Conservation (phyloP, 2,113 vertebrate species). For the Pollachius pollachius region DNA sequence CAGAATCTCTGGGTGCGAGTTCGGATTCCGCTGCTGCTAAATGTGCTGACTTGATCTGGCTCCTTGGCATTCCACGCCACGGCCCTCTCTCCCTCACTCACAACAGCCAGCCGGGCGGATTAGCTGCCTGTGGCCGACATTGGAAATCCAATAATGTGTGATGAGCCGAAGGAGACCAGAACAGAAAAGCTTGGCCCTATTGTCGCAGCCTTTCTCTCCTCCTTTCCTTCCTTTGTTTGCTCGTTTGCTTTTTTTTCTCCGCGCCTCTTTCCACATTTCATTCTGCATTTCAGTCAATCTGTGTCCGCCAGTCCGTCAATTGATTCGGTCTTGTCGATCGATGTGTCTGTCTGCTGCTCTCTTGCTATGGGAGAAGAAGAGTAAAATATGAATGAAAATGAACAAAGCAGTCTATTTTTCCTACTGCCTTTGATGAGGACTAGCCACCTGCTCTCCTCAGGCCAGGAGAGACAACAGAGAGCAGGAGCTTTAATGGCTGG, state of each 20-base stretch:
- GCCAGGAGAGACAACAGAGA: slow-evolving; percentile 67
- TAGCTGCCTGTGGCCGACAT: slow-evolving; percentile 23
- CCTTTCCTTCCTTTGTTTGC: no score
- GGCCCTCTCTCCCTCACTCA: neutral
- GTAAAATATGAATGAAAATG: slow-evolving; percentile 41
- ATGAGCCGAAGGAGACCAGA: slow-evolving; percentile 16
- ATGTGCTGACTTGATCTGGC: slow-evolving; percentile 11
- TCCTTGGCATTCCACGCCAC: slow-evolving; percentile 33
- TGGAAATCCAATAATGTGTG: slow-evolving; percentile 41
- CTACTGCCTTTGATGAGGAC: slow-evolving; percentile 45
- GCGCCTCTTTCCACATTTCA: no score
- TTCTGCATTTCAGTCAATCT: no score
- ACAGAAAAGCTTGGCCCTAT: slow-evolving; percentile 20
- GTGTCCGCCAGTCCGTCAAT: no score
- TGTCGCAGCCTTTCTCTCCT: slow-evolving; percentile 21
- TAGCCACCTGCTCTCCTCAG: slow-evolving; percentile 52
- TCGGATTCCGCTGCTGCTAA: no score
- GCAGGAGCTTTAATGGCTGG: slow-evolving; percentile 78
- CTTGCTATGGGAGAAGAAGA: slow-evolving; percentile 24
- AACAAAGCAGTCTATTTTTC: slow-evolving; percentile 19
- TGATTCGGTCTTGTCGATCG: no score
- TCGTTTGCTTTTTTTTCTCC: no score
- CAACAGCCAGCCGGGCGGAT: slow-evolving; percentile 12
- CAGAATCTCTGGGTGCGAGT: no score
- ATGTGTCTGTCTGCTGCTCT: no score